These are phyloP conservation scores for Kradibia gibbosae DNA, from an alignment of 1,140 invertebrate genomes.

Conservation along the genomic window DNA sequence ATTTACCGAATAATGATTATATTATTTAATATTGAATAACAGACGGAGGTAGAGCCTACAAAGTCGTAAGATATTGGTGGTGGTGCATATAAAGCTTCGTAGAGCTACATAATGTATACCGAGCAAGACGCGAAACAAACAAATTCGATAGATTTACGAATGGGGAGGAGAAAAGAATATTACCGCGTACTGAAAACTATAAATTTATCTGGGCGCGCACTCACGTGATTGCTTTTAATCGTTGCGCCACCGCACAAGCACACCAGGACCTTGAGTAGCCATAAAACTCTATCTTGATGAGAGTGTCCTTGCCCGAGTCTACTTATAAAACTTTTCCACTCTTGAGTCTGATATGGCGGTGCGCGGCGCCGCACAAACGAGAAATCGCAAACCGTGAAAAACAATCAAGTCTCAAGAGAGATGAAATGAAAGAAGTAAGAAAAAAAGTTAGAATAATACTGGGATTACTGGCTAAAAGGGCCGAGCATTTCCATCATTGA, in stretches of 20 bases:
- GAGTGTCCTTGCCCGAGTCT: slow-evolving; percentile 41
- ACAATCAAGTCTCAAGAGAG: slow-evolving; percentile 21
- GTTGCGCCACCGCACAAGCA: not conserved
- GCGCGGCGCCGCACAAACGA: not conserved
- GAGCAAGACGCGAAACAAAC: not conserved
- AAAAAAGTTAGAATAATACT: not conserved
- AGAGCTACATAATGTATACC: not conserved
- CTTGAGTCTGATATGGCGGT: slow-evolving; percentile 28
- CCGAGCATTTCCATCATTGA: slow-evolving; percentile 16
- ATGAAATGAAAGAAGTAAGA: not conserved
- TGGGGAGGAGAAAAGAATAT: not conserved
- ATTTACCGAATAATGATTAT: not conserved
- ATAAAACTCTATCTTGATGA: slow-evolving; percentile 44
- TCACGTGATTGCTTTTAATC: slow-evolving; percentile 45
- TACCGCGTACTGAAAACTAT: not conserved
- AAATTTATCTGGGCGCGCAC: slow-evolving; percentile 16
- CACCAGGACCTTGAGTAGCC: slow-evolving; percentile 14
- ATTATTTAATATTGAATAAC: not conserved
- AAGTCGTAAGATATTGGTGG: not conserved
- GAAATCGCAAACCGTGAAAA: slow-evolving; percentile 12
- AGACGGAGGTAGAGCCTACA: not conserved
- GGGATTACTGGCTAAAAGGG: not conserved
- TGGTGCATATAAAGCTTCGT: not conserved
- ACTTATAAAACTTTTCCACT: not conserved
- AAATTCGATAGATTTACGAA: slow-evolving; percentile 35